Conservation (phyloP, 2,797 vertebrate genomes). For the Bovichtus diacanthus region DNA sequence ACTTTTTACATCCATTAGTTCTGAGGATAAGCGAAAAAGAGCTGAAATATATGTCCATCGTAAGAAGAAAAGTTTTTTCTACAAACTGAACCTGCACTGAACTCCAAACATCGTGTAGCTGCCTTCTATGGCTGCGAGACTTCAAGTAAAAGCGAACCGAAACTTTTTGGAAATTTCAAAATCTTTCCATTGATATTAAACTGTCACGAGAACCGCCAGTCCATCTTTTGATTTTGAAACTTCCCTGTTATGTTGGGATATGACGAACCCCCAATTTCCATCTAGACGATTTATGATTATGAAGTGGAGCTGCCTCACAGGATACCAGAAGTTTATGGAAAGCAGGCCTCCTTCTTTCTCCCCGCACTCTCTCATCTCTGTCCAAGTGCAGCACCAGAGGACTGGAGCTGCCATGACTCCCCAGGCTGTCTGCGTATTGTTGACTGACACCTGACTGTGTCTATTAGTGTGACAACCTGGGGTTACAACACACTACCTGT, state of each 20-base stretch:
- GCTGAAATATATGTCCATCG: constrained; percentile 16
- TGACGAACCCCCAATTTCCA: constrained; percentile 75
- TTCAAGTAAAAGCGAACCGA: constrained; percentile 53
- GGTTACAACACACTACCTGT: constrained; percentile 33
- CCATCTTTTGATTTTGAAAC: constrained; percentile 69
- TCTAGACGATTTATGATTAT: constrained; percentile 82
- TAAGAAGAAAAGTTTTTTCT: not conserved
- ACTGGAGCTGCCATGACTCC: constrained; percentile 62
- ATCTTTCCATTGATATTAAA: constrained; percentile 65
- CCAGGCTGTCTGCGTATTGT: constrained; percentile 65
- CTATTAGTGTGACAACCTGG: constrained; percentile 52
- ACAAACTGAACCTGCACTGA: constrained; percentile 44
- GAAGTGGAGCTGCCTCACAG: constrained; percentile 77
- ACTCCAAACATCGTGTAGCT: constrained; percentile 19
- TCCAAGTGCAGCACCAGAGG: constrained; percentile 72
- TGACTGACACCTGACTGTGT: constrained; percentile 78
- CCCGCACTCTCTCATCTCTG: constrained; percentile 70
- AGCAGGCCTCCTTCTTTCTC: constrained; percentile 76
- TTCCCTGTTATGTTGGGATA: constrained; percentile 67
- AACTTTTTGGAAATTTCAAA: constrained; percentile 55
- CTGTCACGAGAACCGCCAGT: constrained; percentile 60
- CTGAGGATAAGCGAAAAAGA: not conserved
- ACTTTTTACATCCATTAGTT: constrained; percentile 13
- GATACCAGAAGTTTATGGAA: constrained; percentile 83
- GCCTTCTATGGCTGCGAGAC: constrained; percentile 39